Evolutionary conservation across 1,140 invertebrate species (phyloP).

Genomic region (Micrasema minimum): DNA sequence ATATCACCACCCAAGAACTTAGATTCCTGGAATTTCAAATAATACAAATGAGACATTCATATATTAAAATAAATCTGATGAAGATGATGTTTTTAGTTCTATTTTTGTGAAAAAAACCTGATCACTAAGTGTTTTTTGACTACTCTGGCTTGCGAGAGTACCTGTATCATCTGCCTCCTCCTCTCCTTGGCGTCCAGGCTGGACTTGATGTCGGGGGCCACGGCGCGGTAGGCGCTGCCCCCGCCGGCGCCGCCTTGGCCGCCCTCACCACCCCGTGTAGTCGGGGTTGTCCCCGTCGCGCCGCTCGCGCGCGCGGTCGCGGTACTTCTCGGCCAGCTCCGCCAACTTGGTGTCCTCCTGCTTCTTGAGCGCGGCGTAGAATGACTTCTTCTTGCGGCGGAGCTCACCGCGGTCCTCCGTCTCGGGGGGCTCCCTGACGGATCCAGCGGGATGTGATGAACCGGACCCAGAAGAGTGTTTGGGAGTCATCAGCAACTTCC

Average conservation of each 20-base stretch:
- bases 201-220: slow-evolving; percentile 94
- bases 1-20: slow-evolving; percentile 99
- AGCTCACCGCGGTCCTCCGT: slow-evolving; percentile 75
- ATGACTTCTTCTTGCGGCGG: slow-evolving; percentile 87
- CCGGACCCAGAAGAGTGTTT: slow-evolving; percentile 71
- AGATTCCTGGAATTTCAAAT: no score
- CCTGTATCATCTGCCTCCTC: slow-evolving; percentile 93
- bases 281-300: slow-evolving; percentile 88
- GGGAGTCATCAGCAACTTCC: slow-evolving; percentile 95
- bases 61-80: no score
- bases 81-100: no score
- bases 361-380: slow-evolving; percentile 94
- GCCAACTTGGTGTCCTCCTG: slow-evolving; percentile 96
- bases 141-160: no score
- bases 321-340: slow-evolving; percentile 94
- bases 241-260: slow-evolving; percentile 82
- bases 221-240: slow-evolving; percentile 90
- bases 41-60: no score
- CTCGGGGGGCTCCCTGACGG: slow-evolving; percentile 66
- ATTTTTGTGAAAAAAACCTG: no score
- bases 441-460: slow-evolving; percentile 61
- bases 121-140: no score
- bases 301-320: slow-evolving; percentile 93
- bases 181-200: slow-evolving; percentile 96
- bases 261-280: slow-evolving; percentile 83